Evolutionary conservation across 2,888 invertebrate genomes (phyloP), one percentile per base, ranked within the genome.

Genomic region (Spicauda simplicius): DNA sequence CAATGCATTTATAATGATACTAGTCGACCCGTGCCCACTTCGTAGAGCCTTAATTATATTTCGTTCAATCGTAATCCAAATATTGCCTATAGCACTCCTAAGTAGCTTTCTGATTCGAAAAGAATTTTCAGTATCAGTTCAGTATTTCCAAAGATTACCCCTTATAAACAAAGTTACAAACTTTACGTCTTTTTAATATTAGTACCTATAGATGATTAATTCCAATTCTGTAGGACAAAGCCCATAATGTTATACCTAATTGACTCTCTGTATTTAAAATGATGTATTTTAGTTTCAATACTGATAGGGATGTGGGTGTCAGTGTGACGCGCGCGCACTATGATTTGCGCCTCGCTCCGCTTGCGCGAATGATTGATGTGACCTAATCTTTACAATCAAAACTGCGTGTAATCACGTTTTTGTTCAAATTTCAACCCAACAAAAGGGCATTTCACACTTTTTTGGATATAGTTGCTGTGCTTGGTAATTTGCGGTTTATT

Each of bases 281-380:
- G 0, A 30, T 30, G n/a, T 16, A 10, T n/a, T 12, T 55, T 48
- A 19, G 4, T 33, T 57, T 18, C 30, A 12, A 19, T 6, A 6
- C 10, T 14, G 33, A 33, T 12, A 41, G 85, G 90, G 89, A 87
- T 83, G 88, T 85, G 82, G 82, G 86, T 90, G 91, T 91, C 91
- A 87, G 80, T 71, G 78, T 88, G 90, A 91, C 85, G 84, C 80
- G 84, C 76, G 78, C 81, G 80, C 83, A 90, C 92, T 92, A 91
- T 93, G 91, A 92, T 93, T 93, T 91, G 86, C 86, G 81, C 87
- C 86, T 77, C 88, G 92, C 81, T 91, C 84, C 87, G 90, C 85
- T 90, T 87, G 87, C 87, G 88, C 90, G 88, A 87, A 88, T 85
- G 87, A 89, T 84, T 87, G 87, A 87, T 85, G 86, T 74, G 74